A percentile compares a stretch with the other conserved stretches of the same genome.
Conservation (phyloP, 2,113 vertebrate genomes). For the Protomyctophum bolini region DNA sequence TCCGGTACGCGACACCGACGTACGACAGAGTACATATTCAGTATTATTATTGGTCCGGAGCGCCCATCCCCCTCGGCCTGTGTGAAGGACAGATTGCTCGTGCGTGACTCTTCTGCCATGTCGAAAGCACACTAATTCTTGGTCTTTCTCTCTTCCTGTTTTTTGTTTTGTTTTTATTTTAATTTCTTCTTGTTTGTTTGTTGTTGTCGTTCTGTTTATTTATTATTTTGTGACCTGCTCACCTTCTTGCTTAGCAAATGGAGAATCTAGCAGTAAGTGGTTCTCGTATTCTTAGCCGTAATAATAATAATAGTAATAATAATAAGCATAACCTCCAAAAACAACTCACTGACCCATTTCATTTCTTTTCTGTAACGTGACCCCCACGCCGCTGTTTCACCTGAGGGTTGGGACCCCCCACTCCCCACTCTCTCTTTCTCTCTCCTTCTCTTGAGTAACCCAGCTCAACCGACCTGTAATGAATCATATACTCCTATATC, state of each 20-base stretch:
- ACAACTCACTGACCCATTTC: slow-evolving; percentile 55
- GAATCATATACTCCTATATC: slow-evolving; percentile 21
- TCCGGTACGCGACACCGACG: too few species aligned
- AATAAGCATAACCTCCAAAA: slow-evolving; percentile 68
- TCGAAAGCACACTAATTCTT: slow-evolving; percentile 92
- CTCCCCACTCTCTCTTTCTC: slow-evolving; percentile 26
- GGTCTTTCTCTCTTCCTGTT: slow-evolving; percentile 87
- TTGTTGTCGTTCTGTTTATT: slow-evolving; percentile 70
- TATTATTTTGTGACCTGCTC: slow-evolving; percentile 91
- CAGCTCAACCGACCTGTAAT: slow-evolving; percentile 18
- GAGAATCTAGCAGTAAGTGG: slow-evolving; percentile 99
- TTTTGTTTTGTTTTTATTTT: slow-evolving; percentile 56
- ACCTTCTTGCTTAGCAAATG: slow-evolving; percentile 99
- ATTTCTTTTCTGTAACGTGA: slow-evolving; percentile 32
- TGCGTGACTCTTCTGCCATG: slow-evolving; percentile 76
- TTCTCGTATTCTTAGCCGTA: slow-evolving; percentile 90
- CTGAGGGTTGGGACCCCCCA: slow-evolving; percentile 27
- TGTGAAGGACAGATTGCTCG: slow-evolving; percentile 50
- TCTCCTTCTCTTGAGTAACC: slow-evolving; percentile 52
- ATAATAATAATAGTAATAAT: slow-evolving; percentile 62
- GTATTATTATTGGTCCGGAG: not conserved
- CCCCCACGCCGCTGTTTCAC: slow-evolving; percentile 21
- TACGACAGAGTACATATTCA: slow-evolving; percentile 4
- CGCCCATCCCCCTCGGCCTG: slow-evolving; percentile 15
- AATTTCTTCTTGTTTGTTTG: slow-evolving; percentile 63